Evolutionary conservation across 2,113 vertebrate species (phyloP), one percentile per base, ranked within the genome.

Genomic region (Vicugna pacos): DNA sequence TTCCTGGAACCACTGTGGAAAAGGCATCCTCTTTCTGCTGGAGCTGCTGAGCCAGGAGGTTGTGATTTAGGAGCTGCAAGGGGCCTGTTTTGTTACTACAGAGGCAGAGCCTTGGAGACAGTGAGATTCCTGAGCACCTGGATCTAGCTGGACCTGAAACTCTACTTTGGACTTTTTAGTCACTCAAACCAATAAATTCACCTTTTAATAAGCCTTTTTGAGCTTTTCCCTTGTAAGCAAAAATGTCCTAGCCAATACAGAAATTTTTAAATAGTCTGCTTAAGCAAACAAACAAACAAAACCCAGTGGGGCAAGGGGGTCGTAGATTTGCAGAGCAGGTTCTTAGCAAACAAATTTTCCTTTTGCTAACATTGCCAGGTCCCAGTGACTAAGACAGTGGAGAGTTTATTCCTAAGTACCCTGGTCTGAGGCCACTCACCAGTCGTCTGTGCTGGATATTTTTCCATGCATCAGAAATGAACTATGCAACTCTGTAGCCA

Each of bases 381-480:
- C 65, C 46, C 16, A 1, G 8, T 76, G 82, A 93, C 46, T 38
- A 94, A 97, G 86, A 72, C 38, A 35, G 20, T 52, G 60, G 50
- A 89, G 64, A 70, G 52, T 89, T 81, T 58, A 26, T 91, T 80
- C 91, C 72, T 90, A 54, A 94, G 28, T 13, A 79, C 32, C 64
- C 58, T 76, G 35, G 88, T 52, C 91, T n/a, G 86, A 93, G 77
- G 58, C 26, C 35, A 94, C 85, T 93, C 62, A 83, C 89, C 19
- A 62, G 58, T 69, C 80, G 28, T 48, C 11, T 62, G 77, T 89
- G 58, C 75, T 83, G 26, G 48, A 81, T 82, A 38, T 30, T 95
- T 87, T 96, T 94, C 96, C 96, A 72, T 98, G 97, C 96, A 97
- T 97, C 96, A 97, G 96, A 97, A 95, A 86, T 72, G 58, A 98